These are phyloP conservation scores for Dendroctonus ponderosae DNA, from an alignment of 1,140 invertebrate genomes.

Conservation along the genomic window DNA sequence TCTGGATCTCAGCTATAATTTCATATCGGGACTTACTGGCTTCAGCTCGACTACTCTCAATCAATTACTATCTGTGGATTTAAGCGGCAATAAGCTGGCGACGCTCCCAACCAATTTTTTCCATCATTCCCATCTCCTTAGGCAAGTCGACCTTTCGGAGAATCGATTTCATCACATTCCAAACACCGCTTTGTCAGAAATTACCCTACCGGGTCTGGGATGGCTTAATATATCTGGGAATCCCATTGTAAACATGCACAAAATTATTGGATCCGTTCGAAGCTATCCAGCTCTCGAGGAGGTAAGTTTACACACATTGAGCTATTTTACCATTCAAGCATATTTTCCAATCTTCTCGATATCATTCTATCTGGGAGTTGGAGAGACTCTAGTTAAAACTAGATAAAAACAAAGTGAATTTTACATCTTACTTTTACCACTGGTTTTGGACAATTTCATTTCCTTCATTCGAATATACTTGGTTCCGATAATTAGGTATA, in stretches of 20 bases:
- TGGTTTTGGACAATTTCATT: no score
- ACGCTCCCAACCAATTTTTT: slow-evolving; percentile 82
- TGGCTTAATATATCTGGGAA: slow-evolving; percentile 82
- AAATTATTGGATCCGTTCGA: slow-evolving; percentile 58
- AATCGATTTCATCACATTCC: slow-evolving; percentile 83
- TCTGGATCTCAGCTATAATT: slow-evolving; percentile 73
- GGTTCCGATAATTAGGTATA: no score
- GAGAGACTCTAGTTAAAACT: no score
- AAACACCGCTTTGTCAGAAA: slow-evolving; percentile 71
- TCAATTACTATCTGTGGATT: slow-evolving; percentile 68
- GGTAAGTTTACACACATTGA: slow-evolving; percentile 34
- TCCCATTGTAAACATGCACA: slow-evolving; percentile 70
- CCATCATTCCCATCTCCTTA: slow-evolving; percentile 65
- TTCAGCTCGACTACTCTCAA: slow-evolving; percentile 73
- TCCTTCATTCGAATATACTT: no score
- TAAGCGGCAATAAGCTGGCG: slow-evolving; percentile 72
- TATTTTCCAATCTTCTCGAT: no score
- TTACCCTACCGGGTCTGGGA: slow-evolving; percentile 67
- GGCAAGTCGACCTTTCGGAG: slow-evolving; percentile 73
- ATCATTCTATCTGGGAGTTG: no score
- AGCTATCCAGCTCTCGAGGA: slow-evolving; percentile 74
- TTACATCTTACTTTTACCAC: no score
- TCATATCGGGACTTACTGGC: slow-evolving; percentile 72
- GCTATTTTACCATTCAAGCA: no score
- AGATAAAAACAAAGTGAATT: no score